Base-by-base conservation (phyloP, 1,140 invertebrate species). In the Reticulitermes speratus region DNA sequence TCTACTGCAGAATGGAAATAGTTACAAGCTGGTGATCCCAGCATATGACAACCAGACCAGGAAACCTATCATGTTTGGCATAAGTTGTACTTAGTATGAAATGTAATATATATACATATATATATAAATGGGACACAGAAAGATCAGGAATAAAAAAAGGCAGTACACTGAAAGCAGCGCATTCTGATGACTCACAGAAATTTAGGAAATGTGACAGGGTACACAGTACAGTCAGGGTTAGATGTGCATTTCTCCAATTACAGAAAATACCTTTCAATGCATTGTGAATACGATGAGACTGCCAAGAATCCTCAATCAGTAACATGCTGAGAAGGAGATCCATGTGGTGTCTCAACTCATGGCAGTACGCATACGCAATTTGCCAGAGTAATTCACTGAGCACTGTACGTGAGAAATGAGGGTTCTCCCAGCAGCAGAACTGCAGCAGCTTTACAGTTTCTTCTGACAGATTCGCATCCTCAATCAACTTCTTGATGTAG, bases 341-440 rank as follows among this genome's bases (percentile, higher is more conserved):
- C 16, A 98, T 95, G 90, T 98, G 97, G 88, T 98, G 96, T 84
- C 97, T 93, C 87, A 99, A 92, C 90, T 99, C 98, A 90, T 99
- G 97, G 65, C 97, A 97, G 91, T 98, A 99, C 3, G 97, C 96
- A 90, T 97, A 99, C 1, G 97, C 96, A 89, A 99, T 97, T 89
- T 97, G 96, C 97, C 97, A 98, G 30, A 99, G 91, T 44, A 99
- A 91, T 92, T 99, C 98, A 81, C 95, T 95, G 12, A 99, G 93
- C 45, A 98, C 96, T 25, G 94, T 94, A 83, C 96, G 94, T 21
- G 97, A 98, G 90, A 99, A 97, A 87, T 96, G 95, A 30, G 97
- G 96, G 93, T 99, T 98, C 91, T 99, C 98, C 98, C 98, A 99
- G 88, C 96, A 97, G 90, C 97, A 96, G 91, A 97, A 99, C 91